A percentile compares a stretch with the other conserved stretches of the same genome.
Evolutionary conservation across 2,113 vertebrate genomes (phyloP).

Genomic region (Scomber scombrus): DNA sequence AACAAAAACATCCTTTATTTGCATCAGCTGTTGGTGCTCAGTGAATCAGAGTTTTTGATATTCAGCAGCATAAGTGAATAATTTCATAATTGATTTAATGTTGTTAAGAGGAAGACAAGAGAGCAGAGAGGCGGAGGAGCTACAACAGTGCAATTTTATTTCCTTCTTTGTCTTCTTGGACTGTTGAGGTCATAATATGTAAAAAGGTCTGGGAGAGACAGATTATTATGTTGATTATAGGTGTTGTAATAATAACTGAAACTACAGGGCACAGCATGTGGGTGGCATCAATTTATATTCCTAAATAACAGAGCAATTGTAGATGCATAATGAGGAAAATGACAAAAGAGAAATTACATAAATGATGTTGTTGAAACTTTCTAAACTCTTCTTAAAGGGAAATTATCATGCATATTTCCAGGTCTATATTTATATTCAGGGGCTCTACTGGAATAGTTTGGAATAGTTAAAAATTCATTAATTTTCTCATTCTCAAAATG

Average conservation of each 20-base stretch:
- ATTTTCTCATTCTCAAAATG: no score
- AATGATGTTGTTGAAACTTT: no score
- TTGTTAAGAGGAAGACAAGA: background rate
- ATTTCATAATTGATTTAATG: slow-evolving; percentile 28
- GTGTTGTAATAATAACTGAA: slow-evolving; percentile 24
- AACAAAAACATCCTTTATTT: background rate
- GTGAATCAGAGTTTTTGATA: background rate
- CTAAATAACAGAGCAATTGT: background rate
- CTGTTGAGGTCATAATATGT: slow-evolving; percentile 43
- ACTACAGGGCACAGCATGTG: slow-evolving; percentile 1
- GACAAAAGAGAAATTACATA: no score
- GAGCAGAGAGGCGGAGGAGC: background rate
- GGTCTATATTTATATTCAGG: no score
- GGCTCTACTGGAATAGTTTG: no score
- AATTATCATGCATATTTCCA: no score
- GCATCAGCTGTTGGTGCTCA: background rate
- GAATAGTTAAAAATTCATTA: no score
- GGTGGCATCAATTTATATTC: background rate
- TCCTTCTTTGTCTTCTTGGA: background rate
- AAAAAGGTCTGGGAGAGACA: background rate
- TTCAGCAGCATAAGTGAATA: background rate
- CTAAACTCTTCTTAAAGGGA: no score
- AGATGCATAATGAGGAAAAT: background rate
- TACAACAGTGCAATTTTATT: background rate
- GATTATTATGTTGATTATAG: slow-evolving; percentile 44